A percentile compares a stretch with the other conserved stretches of the same genome.
Evolutionary conservation across 2,113 vertebrate species (phyloP).

Genomic region (Rafetus swinhoei): DNA sequence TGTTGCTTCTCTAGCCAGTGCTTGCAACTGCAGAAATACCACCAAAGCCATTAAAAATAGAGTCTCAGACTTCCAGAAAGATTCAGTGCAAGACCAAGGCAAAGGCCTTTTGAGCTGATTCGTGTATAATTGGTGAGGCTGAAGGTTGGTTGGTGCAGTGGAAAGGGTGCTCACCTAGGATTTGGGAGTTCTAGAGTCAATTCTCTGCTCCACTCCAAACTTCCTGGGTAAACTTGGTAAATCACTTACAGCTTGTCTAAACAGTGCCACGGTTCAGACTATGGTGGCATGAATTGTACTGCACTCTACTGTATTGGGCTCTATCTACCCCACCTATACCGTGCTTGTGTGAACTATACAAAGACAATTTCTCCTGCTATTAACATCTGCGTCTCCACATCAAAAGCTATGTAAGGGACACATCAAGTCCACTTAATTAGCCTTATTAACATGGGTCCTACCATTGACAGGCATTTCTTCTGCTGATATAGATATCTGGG

Average conservation of each 20-base stretch:
- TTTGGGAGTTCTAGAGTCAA: not conserved
- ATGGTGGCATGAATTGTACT: not conserved
- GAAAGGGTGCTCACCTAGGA: not conserved
- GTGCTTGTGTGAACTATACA: not conserved
- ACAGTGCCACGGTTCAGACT: not conserved
- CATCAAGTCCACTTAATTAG: too few species aligned
- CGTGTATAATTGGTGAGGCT: not conserved
- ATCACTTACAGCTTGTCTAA: not conserved
- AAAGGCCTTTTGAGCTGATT: not conserved
- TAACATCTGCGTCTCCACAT: too few species aligned
- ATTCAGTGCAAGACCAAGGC: not conserved
- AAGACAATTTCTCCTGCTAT: too few species aligned
- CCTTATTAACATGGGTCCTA: too few species aligned
- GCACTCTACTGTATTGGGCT: not conserved
- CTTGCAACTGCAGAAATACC: not conserved
- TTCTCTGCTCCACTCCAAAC: not conserved
- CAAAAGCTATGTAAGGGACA: too few species aligned
- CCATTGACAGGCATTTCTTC: too few species aligned
- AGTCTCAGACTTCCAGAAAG: not conserved
- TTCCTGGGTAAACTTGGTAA: not conserved
- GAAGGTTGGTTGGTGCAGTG: not conserved
- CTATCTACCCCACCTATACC: too few species aligned
- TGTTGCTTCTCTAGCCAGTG: not conserved
- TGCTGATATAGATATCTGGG: too few species aligned
- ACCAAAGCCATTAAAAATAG: not conserved